These are phyloP conservation scores for Echinops telfairi DNA, from an alignment of 2,113 vertebrate species.

Conservation along the genomic window DNA sequence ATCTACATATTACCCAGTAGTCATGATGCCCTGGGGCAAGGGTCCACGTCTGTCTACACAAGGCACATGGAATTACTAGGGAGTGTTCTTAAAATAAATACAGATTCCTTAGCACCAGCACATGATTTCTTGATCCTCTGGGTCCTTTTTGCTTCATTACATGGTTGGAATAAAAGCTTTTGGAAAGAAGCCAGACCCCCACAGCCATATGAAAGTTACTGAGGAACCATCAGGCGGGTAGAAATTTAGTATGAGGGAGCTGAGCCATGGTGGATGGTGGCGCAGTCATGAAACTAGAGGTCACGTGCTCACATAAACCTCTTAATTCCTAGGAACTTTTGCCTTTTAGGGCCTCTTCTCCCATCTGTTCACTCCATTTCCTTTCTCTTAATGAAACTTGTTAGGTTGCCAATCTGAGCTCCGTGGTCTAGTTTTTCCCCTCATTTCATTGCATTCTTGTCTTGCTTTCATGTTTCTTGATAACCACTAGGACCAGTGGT, in stretches of 20 bases:
- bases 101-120: neutral
- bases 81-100: neutral
- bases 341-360: neutral
- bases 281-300: neutral
- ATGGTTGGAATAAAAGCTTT: slow-evolving; percentile 17
- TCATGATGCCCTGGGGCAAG: neutral
- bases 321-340: neutral
- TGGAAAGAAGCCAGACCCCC: neutral
- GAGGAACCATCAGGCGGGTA: neutral
- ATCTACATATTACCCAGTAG: neutral
- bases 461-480: slow-evolving; percentile 17
- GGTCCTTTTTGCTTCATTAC: neutral
- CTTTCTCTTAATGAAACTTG: slow-evolving; percentile 25
- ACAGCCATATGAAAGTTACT: slow-evolving; percentile 15
- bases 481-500: too few relatives aligned
- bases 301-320: neutral
- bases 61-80: neutral
- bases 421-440: neutral
- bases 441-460: neutral
- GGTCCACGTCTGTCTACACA: neutral
- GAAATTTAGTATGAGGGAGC: neutral
- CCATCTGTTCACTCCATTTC: neutral
- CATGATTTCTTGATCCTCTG: neutral
- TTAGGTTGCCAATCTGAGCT: neutral
- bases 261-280: neutral